These are phyloP conservation scores for Uromys caudimaculatus DNA, from an alignment of 2,797 vertebrate species.

Conservation along the genomic window DNA sequence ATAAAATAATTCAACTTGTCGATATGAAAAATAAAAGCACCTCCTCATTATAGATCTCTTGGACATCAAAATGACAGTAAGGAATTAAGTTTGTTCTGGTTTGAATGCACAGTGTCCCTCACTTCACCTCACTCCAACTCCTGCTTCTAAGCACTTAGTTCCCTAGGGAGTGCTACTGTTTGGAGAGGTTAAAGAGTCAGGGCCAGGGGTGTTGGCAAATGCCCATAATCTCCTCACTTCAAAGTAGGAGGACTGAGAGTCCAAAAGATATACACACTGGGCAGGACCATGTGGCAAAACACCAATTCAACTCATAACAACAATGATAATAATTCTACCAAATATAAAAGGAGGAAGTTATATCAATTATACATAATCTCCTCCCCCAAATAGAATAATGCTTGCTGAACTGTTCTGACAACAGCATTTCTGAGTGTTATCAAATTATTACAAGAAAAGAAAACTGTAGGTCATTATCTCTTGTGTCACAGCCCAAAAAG, in stretches of 20 bases:
- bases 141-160: not conserved
- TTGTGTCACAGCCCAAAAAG: not conserved
- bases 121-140: not conserved
- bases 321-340: not conserved
- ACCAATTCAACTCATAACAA: not conserved
- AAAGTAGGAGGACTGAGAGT: not conserved
- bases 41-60: not conserved
- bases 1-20: not conserved
- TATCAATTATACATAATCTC: not conserved
- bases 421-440: not conserved
- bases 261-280: too few relatives aligned
- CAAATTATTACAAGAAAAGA: not conserved
- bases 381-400: not conserved
- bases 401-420: not conserved
- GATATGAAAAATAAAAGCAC: slow-evolving; percentile 20
- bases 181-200: not conserved
- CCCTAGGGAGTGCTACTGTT: not conserved
- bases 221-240: not conserved
- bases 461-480: not conserved
- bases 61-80: not conserved
- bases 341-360: not conserved
- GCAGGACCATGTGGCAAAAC: not conserved
- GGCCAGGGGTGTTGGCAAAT: not conserved
- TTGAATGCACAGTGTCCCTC: not conserved
- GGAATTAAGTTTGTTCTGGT: not conserved